Evolutionary conservation across 1,140 invertebrate genomes (phyloP).

Genomic region (Brachionus sp.): DNA sequence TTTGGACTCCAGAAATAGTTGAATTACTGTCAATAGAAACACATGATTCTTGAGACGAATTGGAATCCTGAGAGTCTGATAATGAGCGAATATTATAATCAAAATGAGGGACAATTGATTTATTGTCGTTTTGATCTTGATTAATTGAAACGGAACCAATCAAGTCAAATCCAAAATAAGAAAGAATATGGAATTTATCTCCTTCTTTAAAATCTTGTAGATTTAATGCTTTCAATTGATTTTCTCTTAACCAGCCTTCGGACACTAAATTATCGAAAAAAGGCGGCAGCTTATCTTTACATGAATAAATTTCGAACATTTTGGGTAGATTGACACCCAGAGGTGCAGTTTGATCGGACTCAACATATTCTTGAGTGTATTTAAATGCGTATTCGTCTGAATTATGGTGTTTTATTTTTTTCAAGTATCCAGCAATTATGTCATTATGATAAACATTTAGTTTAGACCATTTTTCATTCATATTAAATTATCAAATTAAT

Average conservation of each 20-base stretch:
- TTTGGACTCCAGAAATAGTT: neutral
- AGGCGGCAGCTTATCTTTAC: neutral
- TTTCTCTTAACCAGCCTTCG: conserved; percentile 7
- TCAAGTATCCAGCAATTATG: neutral
- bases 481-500: no score
- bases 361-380: neutral
- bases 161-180: neutral
- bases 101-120: neutral
- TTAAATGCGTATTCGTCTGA: neutral
- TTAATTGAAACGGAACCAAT: neutral
- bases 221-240: neutral
- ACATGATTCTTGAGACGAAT: neutral
- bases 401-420: neutral
- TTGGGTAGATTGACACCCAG: neutral
- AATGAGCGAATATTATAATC: neutral
- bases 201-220: neutral
- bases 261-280: conserved; percentile 1
- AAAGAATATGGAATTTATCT: neutral
- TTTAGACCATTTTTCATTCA: no score
- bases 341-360: neutral
- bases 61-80: neutral
- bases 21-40: neutral
- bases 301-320: neutral
- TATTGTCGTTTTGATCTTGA: no score
- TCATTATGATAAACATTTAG: neutral